Evolutionary conservation across 1,140 invertebrate species (phyloP).

Genomic region (Hypothenemus hampei): DNA sequence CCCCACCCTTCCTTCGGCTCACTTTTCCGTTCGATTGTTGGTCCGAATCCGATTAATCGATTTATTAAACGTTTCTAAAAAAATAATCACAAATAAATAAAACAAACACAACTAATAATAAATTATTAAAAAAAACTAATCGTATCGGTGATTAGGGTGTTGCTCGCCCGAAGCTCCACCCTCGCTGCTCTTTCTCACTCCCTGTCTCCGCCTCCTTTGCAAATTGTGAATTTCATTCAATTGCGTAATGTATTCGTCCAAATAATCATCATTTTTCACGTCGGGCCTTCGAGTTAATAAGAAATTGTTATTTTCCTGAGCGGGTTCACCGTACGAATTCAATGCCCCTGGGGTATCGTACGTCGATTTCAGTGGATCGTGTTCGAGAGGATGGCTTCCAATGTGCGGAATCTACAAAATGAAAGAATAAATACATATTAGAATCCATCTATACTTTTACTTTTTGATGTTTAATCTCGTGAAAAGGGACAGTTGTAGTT

Average conservation of each 20-base stretch:
- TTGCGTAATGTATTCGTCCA: conserved; percentile 9
- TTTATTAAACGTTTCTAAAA: too few species aligned
- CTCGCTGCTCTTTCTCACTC: neutral
- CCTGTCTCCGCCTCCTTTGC: conserved; percentile 8
- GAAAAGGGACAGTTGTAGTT: too few species aligned
- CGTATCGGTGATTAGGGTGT: neutral
- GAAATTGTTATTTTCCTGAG: neutral
- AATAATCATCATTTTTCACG: neutral
- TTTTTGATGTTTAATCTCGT: too few species aligned
- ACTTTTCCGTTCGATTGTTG: conserved; percentile 8
- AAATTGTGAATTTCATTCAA: conserved; percentile 9
- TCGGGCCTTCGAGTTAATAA: neutral
- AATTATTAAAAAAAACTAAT: conserved; percentile 1
- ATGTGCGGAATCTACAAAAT: conserved; percentile 20
- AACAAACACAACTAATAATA: too few species aligned
- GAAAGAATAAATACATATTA: neutral
- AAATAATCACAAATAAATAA: too few species aligned
- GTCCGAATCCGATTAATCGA: conserved; percentile 14
- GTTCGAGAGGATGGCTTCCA: conserved; percentile 18
- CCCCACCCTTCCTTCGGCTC: too few species aligned
- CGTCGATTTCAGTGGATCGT: conserved; percentile 14
- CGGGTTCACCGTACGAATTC: conserved; percentile 19
- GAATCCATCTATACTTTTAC: too few species aligned
- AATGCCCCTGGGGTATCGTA: conserved; percentile 23
- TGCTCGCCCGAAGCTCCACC: neutral